Percentiles rank a stretch among this genome's conserved stretches.
Evolutionary conservation across 2,797 vertebrate genomes (phyloP).

Genomic region (Sebastes steindachneri): DNA sequence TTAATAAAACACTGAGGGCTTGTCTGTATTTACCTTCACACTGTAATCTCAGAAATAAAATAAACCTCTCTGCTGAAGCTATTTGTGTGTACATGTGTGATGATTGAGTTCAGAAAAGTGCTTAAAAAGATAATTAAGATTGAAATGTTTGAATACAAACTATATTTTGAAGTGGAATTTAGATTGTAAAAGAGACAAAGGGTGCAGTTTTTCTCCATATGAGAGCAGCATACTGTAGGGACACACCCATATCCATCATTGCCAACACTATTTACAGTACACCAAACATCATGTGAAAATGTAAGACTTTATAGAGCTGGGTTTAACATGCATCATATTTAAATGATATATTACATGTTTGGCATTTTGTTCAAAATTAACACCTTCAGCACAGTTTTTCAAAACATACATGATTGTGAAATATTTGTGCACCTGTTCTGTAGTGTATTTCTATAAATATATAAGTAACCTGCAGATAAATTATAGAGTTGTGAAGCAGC

Average conservation of each 20-base stretch:
- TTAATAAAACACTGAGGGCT: conserved; percentile 55
- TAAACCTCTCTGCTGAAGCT: conserved; percentile 52
- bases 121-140: conserved; percentile 10
- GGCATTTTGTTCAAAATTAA: not conserved
- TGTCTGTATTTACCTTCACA: conserved; percentile 72
- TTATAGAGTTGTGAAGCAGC: not conserved
- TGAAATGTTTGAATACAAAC: conserved; percentile 17
- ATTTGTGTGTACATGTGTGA: conserved; percentile 43
- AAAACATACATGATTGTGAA: too few species aligned
- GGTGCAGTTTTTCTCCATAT: not conserved
- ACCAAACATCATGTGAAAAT: not conserved
- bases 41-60: conserved; percentile 55
- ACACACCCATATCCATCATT: conserved; percentile 20
- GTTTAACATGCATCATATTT: not conserved
- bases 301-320: not conserved
- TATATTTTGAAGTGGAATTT: not conserved
- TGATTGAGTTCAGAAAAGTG: conserved; percentile 39
- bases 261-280: not conserved
- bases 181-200: not conserved
- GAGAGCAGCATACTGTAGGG: not conserved
- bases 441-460: not conserved
- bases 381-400: not conserved
- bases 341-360: not conserved
- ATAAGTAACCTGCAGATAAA: not conserved
- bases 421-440: not conserved